Evolutionary conservation across 2,113 vertebrate genomes (phyloP).

Genomic region (Oriolus oriolus): DNA sequence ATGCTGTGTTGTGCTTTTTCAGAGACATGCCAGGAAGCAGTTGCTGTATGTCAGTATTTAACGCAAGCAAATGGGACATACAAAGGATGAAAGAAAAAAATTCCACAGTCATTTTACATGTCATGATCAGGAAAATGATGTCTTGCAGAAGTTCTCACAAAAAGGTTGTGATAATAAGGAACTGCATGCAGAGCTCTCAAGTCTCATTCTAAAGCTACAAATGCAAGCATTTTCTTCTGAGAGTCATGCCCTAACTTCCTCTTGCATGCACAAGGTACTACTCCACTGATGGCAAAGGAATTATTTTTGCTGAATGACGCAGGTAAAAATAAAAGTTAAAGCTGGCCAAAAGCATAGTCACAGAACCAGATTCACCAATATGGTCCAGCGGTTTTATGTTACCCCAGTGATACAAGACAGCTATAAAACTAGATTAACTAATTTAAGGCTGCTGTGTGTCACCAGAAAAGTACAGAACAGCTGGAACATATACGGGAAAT

Average conservation of each 20-base stretch:
- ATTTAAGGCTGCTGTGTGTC: not conserved
- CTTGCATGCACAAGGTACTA: not conserved
- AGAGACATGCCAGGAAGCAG: not conserved
- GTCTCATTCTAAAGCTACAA: not conserved
- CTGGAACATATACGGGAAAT: not conserved
- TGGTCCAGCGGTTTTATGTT: not conserved
- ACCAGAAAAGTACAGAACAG: not conserved
- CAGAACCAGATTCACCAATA: not conserved
- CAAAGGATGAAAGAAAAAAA: not conserved
- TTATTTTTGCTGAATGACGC: not conserved
- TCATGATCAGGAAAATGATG: not conserved
- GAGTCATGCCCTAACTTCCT: not conserved
- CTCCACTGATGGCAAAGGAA: not conserved
- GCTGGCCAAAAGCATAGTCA: not conserved
- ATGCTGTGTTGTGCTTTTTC: not conserved
- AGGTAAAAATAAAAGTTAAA: not conserved
- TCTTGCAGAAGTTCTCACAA: not conserved
- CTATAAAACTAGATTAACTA: constrained; percentile 23
- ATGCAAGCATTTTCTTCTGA: not conserved
- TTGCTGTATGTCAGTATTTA: not conserved
- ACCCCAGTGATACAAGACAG: not conserved
- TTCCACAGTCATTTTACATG: not conserved
- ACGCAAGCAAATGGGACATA: not conserved
- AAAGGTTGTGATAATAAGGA: not conserved
- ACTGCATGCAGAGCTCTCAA: not conserved